These are phyloP conservation scores for Agriopis marginaria DNA, from an alignment of 2,888 invertebrate genomes.

Conservation along the genomic window DNA sequence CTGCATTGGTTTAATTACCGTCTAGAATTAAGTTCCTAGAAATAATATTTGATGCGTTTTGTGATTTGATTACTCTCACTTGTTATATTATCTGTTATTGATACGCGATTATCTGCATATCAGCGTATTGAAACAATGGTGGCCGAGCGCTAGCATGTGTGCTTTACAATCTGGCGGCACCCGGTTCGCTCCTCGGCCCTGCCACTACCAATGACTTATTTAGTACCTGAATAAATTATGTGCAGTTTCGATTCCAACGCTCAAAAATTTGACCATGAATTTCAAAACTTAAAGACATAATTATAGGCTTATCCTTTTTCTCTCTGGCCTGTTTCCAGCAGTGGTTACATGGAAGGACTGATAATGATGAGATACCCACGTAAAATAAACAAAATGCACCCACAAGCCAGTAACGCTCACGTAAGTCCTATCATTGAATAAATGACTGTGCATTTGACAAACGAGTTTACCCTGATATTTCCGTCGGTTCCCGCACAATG, in stretches of 20 bases:
- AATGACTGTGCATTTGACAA: slow-evolving; percentile 85
- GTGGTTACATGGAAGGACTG: too few relatives aligned
- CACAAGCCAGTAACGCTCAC: slow-evolving; percentile 41
- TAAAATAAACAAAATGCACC: slow-evolving; percentile 32
- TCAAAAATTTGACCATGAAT: too few relatives aligned
- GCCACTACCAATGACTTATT: too few relatives aligned
- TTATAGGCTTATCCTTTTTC: too few relatives aligned
- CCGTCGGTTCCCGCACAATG: slow-evolving; percentile 81
- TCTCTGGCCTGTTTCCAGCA: too few relatives aligned
- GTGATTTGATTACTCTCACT: neutral
- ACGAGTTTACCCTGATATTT: slow-evolving; percentile 83
- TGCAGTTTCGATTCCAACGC: too few relatives aligned
- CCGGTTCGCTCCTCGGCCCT: too few relatives aligned
- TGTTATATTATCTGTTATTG: neutral
- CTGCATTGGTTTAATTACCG: neutral
- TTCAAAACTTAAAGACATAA: too few relatives aligned
- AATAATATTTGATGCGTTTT: neutral
- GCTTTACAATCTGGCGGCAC: too few relatives aligned
- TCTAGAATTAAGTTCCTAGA: neutral
- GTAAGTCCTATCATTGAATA: slow-evolving; percentile 73
- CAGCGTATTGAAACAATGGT: neutral
- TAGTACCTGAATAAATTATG: too few relatives aligned
- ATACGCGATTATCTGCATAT: neutral
- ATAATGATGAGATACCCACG: neutral
- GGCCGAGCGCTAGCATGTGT: too few relatives aligned